Evolutionary conservation across 2,888 invertebrate genomes (phyloP), one percentile per base, ranked within the genome.

Genomic region (Apamea anceps): DNA sequence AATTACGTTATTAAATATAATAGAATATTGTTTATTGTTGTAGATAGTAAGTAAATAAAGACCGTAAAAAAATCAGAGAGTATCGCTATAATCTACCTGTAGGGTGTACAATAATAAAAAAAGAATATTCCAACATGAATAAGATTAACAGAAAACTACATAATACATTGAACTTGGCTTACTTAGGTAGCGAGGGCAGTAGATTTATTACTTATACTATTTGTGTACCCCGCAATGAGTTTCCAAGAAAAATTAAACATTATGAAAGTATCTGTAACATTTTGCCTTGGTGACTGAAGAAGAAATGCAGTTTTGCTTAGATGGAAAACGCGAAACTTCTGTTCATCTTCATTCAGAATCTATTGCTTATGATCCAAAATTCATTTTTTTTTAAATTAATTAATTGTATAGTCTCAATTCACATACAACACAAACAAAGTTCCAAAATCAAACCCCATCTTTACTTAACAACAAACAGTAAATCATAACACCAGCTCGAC

Each of bases 401-500:
- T 54, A 54, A 54, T 42, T 28, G 0, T 72, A 18, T n/a, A n/a
- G 18, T 32, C 18, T n/a, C 2, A 15, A 54, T 21, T 65, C 25
- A 28, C 7, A 18, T 21, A 48, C 13, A 72, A 79, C 8, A 32
- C 21, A 45, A 28, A 65, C 25, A 54, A 76, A 37, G 6, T 8
- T 71, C 42, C 21, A 66, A 37, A 45, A 63, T 66, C 65, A 42
- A 54, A 51, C 12, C 18, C 2, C 2, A 48, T 70, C 15, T 37
- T 77, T 7, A 76, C 25, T 48, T 70, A 6, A 82, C 28, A 57
- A 21, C 57, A 42, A 54, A 51, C 57, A 57, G 60, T 68, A 75
- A 72, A 85, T 75, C 37, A 80, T 28, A 80, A 72, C 72, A 51
- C 57, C 65, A 51, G 57, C 77, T 48, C 32, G 48, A 72, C 45